Conservation (phyloP, 2,888 invertebrate species). For the Eupithecia dodoneata region DNA sequence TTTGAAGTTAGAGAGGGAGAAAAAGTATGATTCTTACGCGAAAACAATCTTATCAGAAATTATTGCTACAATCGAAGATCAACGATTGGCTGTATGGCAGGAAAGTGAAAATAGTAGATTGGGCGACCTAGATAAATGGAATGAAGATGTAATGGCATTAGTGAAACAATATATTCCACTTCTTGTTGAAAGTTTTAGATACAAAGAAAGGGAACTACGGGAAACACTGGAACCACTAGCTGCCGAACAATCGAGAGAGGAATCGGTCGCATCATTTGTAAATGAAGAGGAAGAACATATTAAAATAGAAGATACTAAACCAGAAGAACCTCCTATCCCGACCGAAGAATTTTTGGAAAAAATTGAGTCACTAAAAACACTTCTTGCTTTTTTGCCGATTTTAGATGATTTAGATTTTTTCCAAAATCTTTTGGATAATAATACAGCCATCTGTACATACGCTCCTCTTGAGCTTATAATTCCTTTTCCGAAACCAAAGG, state of each 20-base stretch:
- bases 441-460: conserved; percentile 58
- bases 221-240: no score
- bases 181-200: conserved; percentile 45
- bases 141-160: conserved; percentile 43
- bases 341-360: conserved; percentile 39
- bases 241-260: conserved; percentile 6
- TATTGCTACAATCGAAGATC: conserved; percentile 69
- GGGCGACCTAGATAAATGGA: conserved; percentile 69
- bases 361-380: conserved; percentile 46
- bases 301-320: conserved; percentile 32
- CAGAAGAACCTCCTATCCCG: conserved; percentile 18
- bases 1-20: conserved; percentile 55
- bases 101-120: conserved; percentile 67
- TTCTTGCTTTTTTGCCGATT: conserved; percentile 60
- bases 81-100: conserved; percentile 66
- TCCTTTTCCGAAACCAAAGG: conserved; percentile 53
- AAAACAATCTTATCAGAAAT: conserved; percentile 72
- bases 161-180: conserved; percentile 59
- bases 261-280: conserved; percentile 2
- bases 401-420: conserved; percentile 62
- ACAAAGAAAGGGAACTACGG: conserved; percentile 22
- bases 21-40: conserved; percentile 61
- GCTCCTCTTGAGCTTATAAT: conserved; percentile 67
- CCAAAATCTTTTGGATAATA: conserved; percentile 46
- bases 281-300: conserved; percentile 16